Conservation (phyloP, 2,888 invertebrate species). For the Saturnia pavonia region DNA sequence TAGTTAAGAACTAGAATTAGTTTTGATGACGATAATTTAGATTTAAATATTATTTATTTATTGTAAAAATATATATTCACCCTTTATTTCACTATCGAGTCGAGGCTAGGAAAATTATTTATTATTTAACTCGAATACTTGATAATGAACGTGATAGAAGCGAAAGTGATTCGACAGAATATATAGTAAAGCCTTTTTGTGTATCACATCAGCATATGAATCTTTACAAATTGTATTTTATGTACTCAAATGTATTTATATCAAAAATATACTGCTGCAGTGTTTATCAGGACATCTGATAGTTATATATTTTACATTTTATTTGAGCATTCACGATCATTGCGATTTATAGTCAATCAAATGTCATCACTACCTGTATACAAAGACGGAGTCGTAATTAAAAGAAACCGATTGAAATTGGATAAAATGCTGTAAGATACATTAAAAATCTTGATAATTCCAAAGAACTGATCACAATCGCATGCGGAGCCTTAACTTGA, state of each 20-base stretch:
- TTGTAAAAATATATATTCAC: no score
- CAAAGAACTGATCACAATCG: slow-evolving; percentile 11
- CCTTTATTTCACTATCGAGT: no score
- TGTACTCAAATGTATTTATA: no score
- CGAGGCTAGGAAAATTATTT: no score
- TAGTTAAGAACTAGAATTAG: slow-evolving; percentile 10
- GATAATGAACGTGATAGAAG: no score
- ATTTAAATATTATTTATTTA: not conserved
- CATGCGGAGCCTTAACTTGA: slow-evolving; percentile 28
- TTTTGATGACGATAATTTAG: not conserved
- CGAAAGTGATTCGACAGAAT: no score
- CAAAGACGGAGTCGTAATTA: not conserved
- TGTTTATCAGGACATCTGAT: not conserved
- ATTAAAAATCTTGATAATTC: slow-evolving; percentile 12
- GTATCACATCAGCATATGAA: no score
- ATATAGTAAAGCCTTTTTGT: no score
- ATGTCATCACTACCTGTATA: not conserved
- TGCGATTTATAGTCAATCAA: not conserved
- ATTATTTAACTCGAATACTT: no score
- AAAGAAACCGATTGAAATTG: not conserved
- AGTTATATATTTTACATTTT: not conserved
- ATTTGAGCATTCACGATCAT: not conserved
- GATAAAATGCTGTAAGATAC: not conserved
- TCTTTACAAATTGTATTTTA: no score
- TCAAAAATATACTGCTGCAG: not conserved